A percentile compares a stretch with the other conserved stretches of the same genome.
phyloP scores from a whole-genome alignment of 2,888 invertebrate species.

The Drosophila gaucha region DNA sequence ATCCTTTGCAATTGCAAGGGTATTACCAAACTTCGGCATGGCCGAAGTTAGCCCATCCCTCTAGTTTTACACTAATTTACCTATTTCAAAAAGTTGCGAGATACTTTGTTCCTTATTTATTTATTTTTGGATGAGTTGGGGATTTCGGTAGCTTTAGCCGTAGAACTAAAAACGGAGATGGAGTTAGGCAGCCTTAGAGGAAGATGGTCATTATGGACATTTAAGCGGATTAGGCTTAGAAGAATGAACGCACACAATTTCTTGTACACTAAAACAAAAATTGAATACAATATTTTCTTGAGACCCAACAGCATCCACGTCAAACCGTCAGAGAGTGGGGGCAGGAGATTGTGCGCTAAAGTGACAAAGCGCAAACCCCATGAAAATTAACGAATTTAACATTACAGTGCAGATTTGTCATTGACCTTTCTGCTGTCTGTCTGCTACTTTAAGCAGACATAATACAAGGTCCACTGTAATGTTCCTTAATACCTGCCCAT shows the following conservation, averaged over 20 bases:
- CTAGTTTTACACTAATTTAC: too few species aligned
- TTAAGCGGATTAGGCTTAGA: conserved; percentile 33
- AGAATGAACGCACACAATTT: too few species aligned
- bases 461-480: conserved; percentile 8
- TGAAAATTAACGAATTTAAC: conserved; percentile 12
- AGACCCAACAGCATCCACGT: neutral
- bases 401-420: conserved; percentile 30
- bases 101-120: neutral
- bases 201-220: neutral
- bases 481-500: conserved; percentile 1
- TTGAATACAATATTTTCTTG: conserved; percentile 13
- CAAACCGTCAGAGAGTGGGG: neutral
- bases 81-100: too few species aligned
- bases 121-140: neutral
- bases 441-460: conserved; percentile 29
- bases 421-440: conserved; percentile 23
- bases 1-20: too few species aligned
- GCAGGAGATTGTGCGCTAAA: neutral
- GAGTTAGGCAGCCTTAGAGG: neutral
- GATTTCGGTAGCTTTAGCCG: neutral
- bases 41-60: too few species aligned
- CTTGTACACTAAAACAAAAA: conserved; percentile 22
- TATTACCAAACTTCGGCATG: too few species aligned
- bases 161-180: too few species aligned
- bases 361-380: conserved; percentile 7